Base-by-base conservation (phyloP, 2,113 vertebrate species). In the Hyla sarda region DNA sequence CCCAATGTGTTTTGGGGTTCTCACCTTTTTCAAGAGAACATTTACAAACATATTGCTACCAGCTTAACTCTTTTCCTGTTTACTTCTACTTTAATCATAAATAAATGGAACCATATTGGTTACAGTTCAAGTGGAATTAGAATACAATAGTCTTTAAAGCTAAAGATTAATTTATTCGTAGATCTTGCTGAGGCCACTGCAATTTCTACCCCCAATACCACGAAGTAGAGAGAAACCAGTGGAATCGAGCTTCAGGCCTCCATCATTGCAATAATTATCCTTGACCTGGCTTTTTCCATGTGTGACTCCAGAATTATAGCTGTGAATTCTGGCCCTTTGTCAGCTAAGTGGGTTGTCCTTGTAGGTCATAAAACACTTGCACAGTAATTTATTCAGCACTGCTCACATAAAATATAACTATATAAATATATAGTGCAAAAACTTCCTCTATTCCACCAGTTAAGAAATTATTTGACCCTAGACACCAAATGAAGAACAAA, bases 291-390 rank as follows among this genome's bases (percentile, higher is more conserved):
- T 25, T 28, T 28, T 60, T 60, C 58, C n/a, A 25, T 25, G 8
- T 25, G 23, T 60, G 58, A 25, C 23, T 60, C 56, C 23, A 58
- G 56, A 58, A 16, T 58, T 7, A n/a, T 23, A 58, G 56, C 56
- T 58, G 56, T 58, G 56, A 58, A n/a, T 60, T 60, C 58, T 60
- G 58, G 58, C n/a, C n/a, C 58, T 25, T 60, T 60, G 58, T 60
- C 58, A 60, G n/a, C n/a, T 60, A 60, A 60, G 58, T 12, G 7
- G 58, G 58, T 25, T 60, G n/a, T 25, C 58, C 58, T 25, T 60
- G n/a, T n/a, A 60, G 58, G n/a, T 28, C 9, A 60, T 25, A 60
- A 60, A 25, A 25, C 10, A 8, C 23, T 25, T 60, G n/a, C 1
- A 25, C 25, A 60, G n/a, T 25, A 60, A 25, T 60, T 1, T 60